These are phyloP conservation scores for Oreochromis spilurus DNA, from an alignment of 2,113 vertebrate genomes.

Conservation along the genomic window DNA sequence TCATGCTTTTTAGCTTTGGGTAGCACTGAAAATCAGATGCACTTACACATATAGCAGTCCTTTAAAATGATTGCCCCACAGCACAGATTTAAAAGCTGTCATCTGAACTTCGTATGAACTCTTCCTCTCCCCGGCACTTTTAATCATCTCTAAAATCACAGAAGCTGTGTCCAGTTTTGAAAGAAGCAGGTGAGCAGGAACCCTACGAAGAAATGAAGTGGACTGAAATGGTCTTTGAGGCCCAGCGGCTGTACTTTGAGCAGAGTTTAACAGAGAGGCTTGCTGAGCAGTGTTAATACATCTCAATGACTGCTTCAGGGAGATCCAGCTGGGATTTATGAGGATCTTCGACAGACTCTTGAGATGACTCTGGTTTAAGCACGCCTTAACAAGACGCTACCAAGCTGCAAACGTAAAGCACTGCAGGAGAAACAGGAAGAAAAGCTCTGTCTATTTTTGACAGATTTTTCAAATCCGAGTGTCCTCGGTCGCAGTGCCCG, in stretches of 20 bases:
- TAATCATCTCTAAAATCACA: neutral
- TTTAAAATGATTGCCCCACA: neutral
- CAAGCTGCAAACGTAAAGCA: neutral
- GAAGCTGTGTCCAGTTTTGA: neutral
- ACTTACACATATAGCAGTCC: neutral
- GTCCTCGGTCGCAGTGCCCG: neutral
- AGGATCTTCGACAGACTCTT: constrained; percentile 15
- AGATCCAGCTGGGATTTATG: constrained; percentile 49
- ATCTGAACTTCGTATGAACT: constrained; percentile 10
- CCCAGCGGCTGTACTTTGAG: neutral
- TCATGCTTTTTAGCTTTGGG: neutral
- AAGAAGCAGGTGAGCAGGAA: constrained; percentile 17
- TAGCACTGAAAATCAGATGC: neutral
- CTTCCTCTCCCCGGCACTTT: neutral
- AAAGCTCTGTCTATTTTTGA: neutral
- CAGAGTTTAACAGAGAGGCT: constrained; percentile 33
- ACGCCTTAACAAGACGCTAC: neutral
- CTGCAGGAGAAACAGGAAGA: neutral
- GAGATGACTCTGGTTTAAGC: neutral
- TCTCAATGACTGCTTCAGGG: constrained; percentile 21
- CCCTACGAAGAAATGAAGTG: neutral
- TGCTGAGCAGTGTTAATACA: constrained; percentile 31
- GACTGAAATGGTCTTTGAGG: constrained; percentile 6
- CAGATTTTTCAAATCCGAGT: neutral
- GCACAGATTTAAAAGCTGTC: neutral